Base-by-base conservation (phyloP, 2,797 vertebrate genomes). In the Salmo trutta region DNA sequence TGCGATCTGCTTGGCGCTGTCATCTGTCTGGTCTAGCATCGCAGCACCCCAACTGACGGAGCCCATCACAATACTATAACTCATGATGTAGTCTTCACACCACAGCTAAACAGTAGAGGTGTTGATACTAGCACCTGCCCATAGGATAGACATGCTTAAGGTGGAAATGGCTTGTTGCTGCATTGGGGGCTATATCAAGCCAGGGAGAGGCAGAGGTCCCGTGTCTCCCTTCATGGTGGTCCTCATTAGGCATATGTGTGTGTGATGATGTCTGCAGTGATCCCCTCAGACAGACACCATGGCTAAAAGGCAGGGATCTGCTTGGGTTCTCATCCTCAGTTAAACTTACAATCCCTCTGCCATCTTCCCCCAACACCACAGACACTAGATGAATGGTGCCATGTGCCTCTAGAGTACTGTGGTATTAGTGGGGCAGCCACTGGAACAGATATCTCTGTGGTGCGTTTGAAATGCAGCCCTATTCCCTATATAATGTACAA, bases 221-320 rank as follows among this genome's bases (percentile, higher is more conserved):
- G 4, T 17, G 16, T 81, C 21, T 16, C 81, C 77, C 77, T 75
- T 65, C 87, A 82, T 86, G 92, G 91, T 91, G 90, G 91, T 89
- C 91, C 10, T 79, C 59, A 88, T 90, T 88, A 4, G 83, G 81
- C 82, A 78, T 66, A 52, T 75, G 41, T 41, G 41, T 85, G 68
- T 53, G 56, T 68, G 76, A 41, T 15, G 19, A 10, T 62, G 21
- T 62, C 59, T 62, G n/a, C 62, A 66, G 41, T 7, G 74, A 33
- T 53, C 53, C 33, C n/a, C 31, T 29, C 41, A 52, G 62, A 66
- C 52, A 41, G 41, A 47, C 10, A 47, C 74, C 59, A 10, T 75
- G 64, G 64, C 74, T 75, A 67, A 66, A 27, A 31, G 29, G 15
- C 27, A 27, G 21, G 59, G 27, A 51, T 75, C 36, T 59, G 27